These are phyloP conservation scores for Cossypha dichroa DNA, from an alignment of 2,797 vertebrate genomes.

Conservation along the genomic window DNA sequence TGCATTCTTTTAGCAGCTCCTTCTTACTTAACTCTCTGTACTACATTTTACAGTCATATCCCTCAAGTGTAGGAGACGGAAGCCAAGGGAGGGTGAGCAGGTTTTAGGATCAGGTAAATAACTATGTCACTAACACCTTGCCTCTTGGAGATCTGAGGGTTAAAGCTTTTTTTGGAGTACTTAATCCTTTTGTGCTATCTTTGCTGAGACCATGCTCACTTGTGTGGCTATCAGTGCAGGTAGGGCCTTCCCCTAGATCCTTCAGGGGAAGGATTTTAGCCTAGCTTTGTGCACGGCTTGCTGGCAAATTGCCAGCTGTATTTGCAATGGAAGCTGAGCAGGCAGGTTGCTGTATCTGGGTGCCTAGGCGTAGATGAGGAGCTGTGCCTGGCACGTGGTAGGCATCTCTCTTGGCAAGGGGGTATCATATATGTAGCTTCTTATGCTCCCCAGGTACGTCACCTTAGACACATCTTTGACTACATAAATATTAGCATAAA, in stretches of 20 bases:
- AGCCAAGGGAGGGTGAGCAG: not conserved
- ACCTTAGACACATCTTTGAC: not conserved
- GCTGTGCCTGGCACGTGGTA: not conserved
- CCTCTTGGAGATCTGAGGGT: not conserved
- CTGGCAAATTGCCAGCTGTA: not conserved
- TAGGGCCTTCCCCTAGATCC: not conserved
- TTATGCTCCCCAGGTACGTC: not conserved
- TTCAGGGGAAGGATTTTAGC: not conserved
- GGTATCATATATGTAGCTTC: not conserved
- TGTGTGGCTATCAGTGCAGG: not conserved
- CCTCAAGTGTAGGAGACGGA: not conserved
- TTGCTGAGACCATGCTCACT: not conserved
- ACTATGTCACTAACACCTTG: not conserved
- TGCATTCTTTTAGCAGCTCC: not conserved
- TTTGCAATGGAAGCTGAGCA: not conserved
- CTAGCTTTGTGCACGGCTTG: not conserved
- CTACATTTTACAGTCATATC: not conserved
- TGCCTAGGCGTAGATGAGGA: not conserved
- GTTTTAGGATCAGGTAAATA: not conserved
- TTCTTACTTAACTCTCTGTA: rapidly evolving
- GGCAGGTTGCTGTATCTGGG: not conserved
- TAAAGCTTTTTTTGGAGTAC: not conserved
- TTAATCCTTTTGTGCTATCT: not conserved
- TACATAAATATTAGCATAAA: not conserved
- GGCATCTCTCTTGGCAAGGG: not conserved